phyloP scores from a whole-genome alignment of 2,888 invertebrate species.

The Frankliniella intonsa region DNA sequence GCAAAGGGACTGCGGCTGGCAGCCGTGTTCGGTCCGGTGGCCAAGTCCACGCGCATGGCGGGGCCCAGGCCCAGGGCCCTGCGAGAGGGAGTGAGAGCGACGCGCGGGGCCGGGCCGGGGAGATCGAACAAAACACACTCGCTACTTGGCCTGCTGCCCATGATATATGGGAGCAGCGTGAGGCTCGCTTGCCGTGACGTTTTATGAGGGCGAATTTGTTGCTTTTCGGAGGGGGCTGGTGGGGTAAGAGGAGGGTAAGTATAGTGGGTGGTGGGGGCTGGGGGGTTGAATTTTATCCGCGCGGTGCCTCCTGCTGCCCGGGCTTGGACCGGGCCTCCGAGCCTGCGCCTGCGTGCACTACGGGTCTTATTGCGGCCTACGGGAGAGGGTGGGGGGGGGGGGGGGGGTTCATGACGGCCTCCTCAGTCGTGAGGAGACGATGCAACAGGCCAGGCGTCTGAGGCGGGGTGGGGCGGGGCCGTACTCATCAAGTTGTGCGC shows the following conservation, averaged over 20 bases:
- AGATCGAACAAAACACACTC: slow-evolving; percentile 1
- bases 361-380: too few species aligned
- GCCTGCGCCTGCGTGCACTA: too few species aligned
- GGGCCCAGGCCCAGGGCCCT: not conserved
- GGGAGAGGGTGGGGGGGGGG: too few species aligned
- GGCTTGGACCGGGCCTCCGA: too few species aligned
- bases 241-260: not conserved
- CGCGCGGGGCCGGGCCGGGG: too few species aligned
- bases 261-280: not conserved
- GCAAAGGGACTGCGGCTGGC: too few species aligned
- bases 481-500: too few species aligned
- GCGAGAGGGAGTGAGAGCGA: not conserved
- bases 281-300: not conserved
- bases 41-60: not conserved
- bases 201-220: slow-evolving; percentile 6
- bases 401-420: too few species aligned
- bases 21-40: not conserved
- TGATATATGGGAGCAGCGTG: not conserved
- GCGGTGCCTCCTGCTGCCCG: too few species aligned
- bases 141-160: not conserved
- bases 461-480: too few species aligned
- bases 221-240: not conserved
- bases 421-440: too few species aligned
- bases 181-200: not conserved
- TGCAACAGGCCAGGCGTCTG: too few species aligned